Evolutionary conservation across 2,888 invertebrate genomes (phyloP), one percentile per base, ranked within the genome.

Genomic region (Himalopsyche kuldschensis): DNA sequence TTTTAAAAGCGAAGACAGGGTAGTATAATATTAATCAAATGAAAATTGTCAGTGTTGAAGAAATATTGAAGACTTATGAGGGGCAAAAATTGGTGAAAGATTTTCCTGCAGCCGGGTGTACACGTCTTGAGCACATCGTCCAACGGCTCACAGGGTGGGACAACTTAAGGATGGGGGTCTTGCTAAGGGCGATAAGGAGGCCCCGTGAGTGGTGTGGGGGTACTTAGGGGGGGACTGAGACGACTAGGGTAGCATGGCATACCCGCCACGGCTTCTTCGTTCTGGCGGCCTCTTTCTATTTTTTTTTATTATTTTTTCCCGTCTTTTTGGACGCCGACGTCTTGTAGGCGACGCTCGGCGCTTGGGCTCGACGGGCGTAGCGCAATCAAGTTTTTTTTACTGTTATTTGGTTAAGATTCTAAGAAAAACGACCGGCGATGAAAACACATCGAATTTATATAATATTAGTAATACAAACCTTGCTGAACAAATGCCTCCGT

Each of bases 301-400:
- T 80, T 85, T 82, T 86, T 81, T 84, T 82, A 82, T 84, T 86
- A 79, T 85, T 83, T 86, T 86, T 86, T 86, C 75, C 83, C 85
- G 84, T 84, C 86, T 84, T 86, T 86, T 84, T 83, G 84, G 84
- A 83, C 86, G 84, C 77, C 86, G 84, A 83, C 86, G 84, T 76
- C 86, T 84, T 75, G 84, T 79, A 85, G 86, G 84, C 84, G 84
- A 85, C 84, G 82, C 83, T 48, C 80, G 75, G 27, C 83, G 81
- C 80, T 79, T 69, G 69, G 69, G 69, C 30, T 69, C 15, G 69
- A 27, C 10, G 69, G 69, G 69, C 69, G 69, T 69, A 69, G 69
- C 69, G 69, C 30, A 69, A 69, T 69, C 69, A 69, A 69, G 69
- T 3, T 41, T 41, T 35, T 41, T 41, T 15, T 6, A 15, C 41